phyloP scores from a whole-genome alignment of 2,113 vertebrate species.

The Xenopus tropicalis region DNA sequence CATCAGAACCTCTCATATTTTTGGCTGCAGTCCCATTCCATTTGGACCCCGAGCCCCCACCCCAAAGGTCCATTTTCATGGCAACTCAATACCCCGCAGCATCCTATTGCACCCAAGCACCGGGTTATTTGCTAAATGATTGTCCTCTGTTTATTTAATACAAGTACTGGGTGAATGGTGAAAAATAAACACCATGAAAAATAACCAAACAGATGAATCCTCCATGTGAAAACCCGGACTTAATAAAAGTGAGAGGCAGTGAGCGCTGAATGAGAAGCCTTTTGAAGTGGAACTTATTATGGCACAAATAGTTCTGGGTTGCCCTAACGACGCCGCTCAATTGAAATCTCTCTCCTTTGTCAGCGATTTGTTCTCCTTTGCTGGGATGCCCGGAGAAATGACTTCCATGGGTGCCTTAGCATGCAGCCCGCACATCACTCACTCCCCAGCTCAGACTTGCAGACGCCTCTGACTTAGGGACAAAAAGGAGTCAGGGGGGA shows the following conservation, averaged over 20 bases:
- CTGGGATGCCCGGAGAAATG: constrained; percentile 92
- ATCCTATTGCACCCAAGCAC: constrained; percentile 61
- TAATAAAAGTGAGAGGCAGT: constrained; percentile 93
- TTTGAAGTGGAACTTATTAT: constrained; percentile 99
- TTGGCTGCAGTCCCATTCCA: constrained; percentile 42
- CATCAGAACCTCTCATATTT: constrained; percentile 60
- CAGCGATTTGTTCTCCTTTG: constrained; percentile 99
- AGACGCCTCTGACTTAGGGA: constrained; percentile 90
- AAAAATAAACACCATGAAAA: constrained; percentile 98
- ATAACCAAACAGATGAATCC: constrained; percentile 92
- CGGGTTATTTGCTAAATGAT: constrained; percentile 69
- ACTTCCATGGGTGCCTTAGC: constrained; percentile 95
- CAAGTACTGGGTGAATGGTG: constrained; percentile 88
- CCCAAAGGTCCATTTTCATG: constrained; percentile 8
- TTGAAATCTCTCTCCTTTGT: constrained; percentile 93
- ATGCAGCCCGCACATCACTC: constrained; percentile 95
- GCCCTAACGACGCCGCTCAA: constrained; percentile 97
- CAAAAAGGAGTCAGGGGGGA: constrained; percentile 76
- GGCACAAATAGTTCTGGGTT: constrained; percentile 95
- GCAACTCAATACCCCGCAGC: constrained; percentile 1
- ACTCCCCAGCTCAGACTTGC: constrained; percentile 93
- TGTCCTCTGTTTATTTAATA: constrained; percentile 92
- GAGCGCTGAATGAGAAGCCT: constrained; percentile 88
- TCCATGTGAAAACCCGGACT: constrained; percentile 80
- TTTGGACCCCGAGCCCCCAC: constrained; percentile 4